Percentiles rank a stretch among this genome's conserved stretches.
Evolutionary conservation across 2,113 vertebrate genomes (phyloP).

Genomic region (Micromys minutus): DNA sequence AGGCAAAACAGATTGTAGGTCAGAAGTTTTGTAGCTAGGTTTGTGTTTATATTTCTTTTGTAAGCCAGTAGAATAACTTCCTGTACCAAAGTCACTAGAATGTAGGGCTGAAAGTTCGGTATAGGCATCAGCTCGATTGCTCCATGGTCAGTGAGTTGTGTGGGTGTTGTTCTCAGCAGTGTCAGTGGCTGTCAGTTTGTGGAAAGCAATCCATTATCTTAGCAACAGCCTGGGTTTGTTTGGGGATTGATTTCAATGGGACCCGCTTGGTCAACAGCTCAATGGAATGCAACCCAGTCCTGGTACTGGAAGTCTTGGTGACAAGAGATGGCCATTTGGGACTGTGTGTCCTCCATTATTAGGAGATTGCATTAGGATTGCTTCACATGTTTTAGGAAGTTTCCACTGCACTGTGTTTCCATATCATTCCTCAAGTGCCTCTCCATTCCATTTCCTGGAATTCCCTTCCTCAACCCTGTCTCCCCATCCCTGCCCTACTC

Average conservation of each 20-base stretch:
- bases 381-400: neutral
- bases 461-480: neutral
- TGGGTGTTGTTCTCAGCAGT: neutral
- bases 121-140: neutral
- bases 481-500: too few species aligned
- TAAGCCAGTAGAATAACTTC: neutral
- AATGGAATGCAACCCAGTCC: neutral
- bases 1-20: neutral
- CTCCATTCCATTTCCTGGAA: neutral
- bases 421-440: neutral
- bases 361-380: neutral
- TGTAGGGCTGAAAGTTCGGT: neutral
- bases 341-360: neutral
- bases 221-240: neutral
- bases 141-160: neutral
- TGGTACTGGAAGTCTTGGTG: neutral
- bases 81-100: neutral
- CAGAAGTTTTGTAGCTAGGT: neutral
- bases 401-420: neutral
- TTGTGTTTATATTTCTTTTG: neutral
- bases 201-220: neutral
- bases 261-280: neutral
- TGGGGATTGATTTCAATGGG: neutral
- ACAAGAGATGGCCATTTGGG: neutral
- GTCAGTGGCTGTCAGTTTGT: neutral